Evolutionary conservation across 1,140 invertebrate species (phyloP).

Genomic region (Dendrolimus punctatus): DNA sequence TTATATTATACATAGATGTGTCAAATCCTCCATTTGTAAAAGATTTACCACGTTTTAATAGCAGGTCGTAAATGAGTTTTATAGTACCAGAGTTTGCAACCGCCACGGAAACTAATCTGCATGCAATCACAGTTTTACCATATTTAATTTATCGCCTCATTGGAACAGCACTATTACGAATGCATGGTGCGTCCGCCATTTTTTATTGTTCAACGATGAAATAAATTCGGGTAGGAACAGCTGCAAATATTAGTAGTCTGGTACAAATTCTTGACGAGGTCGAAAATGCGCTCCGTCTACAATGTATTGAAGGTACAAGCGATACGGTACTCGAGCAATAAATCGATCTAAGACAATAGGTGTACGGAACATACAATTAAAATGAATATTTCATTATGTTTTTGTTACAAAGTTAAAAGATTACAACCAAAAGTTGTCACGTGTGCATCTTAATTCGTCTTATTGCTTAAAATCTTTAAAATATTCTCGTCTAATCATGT

Average conservation of each 20-base stretch:
- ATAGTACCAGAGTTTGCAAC: not conserved
- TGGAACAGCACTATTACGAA: conserved; percentile 19
- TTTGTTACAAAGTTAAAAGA: conserved; percentile 13
- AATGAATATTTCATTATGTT: conserved; percentile 49
- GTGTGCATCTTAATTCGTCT: conserved; percentile 19
- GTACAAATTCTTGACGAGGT: conserved; percentile 40
- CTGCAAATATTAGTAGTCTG: conserved; percentile 31
- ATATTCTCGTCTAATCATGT: conserved; percentile 17
- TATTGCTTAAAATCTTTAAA: conserved; percentile 16
- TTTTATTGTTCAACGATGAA: conserved; percentile 36
- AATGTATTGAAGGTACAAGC: conserved; percentile 12
- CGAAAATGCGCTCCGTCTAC: conserved; percentile 19
- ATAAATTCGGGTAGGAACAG: conserved; percentile 33
- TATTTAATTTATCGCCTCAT: conserved; percentile 32
- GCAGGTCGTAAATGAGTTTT: no score
- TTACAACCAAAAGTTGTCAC: conserved; percentile 6
- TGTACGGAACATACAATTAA: conserved; percentile 28
- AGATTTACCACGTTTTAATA: no score
- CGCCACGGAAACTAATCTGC: conserved; percentile 11
- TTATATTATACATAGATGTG: no score
- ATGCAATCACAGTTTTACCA: conserved; percentile 12
- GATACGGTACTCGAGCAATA: conserved; percentile 20
- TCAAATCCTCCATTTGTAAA: no score
- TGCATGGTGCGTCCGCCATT: conserved; percentile 25
- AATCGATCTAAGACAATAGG: conserved; percentile 31